phyloP scores from a whole-genome alignment of 2,797 vertebrate species.

The Gymnopithys bicolor region DNA sequence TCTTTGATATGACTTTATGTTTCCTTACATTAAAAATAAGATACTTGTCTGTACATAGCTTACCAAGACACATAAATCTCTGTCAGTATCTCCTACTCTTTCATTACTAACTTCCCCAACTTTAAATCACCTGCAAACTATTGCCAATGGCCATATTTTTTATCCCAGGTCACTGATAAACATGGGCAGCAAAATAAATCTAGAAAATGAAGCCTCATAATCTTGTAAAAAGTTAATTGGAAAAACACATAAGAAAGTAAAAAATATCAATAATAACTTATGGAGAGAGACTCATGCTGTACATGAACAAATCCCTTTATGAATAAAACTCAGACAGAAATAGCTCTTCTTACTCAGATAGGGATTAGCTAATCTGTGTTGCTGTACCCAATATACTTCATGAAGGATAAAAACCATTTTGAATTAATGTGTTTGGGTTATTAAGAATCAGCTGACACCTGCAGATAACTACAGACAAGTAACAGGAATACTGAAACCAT shows the following conservation, averaged over 20 bases:
- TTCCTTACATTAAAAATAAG: background rate
- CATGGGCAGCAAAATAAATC: background rate
- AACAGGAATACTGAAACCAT: background rate
- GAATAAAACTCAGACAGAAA: conserved; percentile 11
- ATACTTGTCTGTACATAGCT: background rate
- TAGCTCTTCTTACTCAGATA: background rate
- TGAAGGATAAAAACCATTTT: conserved; percentile 6
- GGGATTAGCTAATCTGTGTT: conserved; percentile 18
- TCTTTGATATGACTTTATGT: background rate
- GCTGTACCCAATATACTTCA: background rate
- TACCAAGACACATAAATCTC: background rate
- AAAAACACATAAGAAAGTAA: background rate
- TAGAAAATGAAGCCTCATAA: background rate
- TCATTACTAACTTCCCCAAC: background rate
- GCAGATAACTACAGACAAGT: background rate
- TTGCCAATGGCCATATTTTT: background rate
- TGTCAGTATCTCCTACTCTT: background rate
- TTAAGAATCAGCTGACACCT: conserved; percentile 27
- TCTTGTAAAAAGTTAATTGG: background rate
- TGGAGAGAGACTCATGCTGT: background rate
- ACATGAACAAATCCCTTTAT: background rate
- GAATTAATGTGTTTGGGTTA: conserved; percentile 18
- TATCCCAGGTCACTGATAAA: background rate
- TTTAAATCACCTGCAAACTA: background rate
- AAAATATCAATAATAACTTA: background rate